Evolutionary conservation across 2,113 vertebrate genomes (phyloP), one percentile per base, ranked within the genome.

Genomic region (Nerophis lumbriciformis): DNA sequence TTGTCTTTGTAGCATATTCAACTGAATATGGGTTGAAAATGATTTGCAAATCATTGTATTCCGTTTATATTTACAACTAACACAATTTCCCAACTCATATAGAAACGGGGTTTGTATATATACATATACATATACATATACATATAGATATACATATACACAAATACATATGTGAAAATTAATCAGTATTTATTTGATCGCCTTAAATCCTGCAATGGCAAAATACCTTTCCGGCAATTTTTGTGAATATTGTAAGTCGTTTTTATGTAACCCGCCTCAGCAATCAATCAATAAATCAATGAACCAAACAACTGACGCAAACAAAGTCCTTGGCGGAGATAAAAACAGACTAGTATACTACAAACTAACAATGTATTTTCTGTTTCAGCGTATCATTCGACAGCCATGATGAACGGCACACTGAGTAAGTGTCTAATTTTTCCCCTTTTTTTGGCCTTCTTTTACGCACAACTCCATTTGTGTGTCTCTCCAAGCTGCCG

Each of bases 401-500:
- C 45, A 45, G 6, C 42, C 5, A 14, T 2, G 15, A 44, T 1
- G 8, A 14, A 52, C 48, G 6, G 1, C 5, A 11, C 4, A 12
- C 1, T 7, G 0, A 16, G 84, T 85, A 69, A 82, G 80, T 84
- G 60, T n/a, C 48, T 36, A 38, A 11, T 53, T 16, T 53, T 11
- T 2, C 51, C 8, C 42, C 28, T 3, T 8, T 44, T 44, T 44
- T 44, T 45, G 42, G 42, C 12, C 9, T 45, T 44, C 10, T 44
- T 42, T 42, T 42, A 39, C 8, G 8, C 38, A 39, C 38, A 42
- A 42, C 10, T 42, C 39, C 39, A 9, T 45, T 6, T 63, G 3
- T 48, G 35, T 50, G 7, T 44, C 6, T 35, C 19, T n/a, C 19
- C 39, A 4, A 51, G 42, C 4, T 47, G 28, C 2, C 42, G 54